These are phyloP conservation scores for Mormyrops attenuatus DNA, from an alignment of 2,797 vertebrate species.

Conservation along the genomic window DNA sequence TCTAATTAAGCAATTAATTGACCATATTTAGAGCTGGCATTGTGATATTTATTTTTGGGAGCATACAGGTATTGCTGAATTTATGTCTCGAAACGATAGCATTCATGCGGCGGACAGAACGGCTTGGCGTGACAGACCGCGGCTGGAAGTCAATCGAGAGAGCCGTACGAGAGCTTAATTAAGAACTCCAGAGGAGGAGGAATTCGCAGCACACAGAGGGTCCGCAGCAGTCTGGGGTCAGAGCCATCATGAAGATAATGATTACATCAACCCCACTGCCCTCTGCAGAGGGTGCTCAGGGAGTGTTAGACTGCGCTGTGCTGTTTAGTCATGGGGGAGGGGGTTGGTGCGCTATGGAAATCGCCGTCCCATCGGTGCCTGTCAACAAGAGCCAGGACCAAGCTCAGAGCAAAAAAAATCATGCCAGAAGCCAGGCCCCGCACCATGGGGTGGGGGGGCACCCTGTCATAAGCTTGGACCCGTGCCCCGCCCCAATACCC, in stretches of 20 bases:
- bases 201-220: neutral
- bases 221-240: neutral
- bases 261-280: neutral
- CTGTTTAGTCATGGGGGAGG: neutral
- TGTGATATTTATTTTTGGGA: neutral
- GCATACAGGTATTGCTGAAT: neutral
- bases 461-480: neutral
- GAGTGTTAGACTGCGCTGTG: neutral
- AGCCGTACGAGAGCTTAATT: neutral
- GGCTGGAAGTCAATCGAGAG: neutral
- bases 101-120: neutral
- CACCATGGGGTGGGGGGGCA: neutral
- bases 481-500: neutral
- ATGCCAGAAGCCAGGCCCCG: neutral
- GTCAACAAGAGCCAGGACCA: neutral
- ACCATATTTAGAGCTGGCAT: neutral
- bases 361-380: neutral
- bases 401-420: neutral
- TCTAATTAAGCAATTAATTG: neutral
- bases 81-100: neutral
- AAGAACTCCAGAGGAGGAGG: neutral
- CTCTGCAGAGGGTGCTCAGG: neutral
- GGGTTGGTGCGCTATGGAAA: neutral
- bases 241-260: neutral
- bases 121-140: neutral